These are phyloP conservation scores for Xanthorhoe designata DNA, from an alignment of 2,888 invertebrate species.

Conservation along the genomic window DNA sequence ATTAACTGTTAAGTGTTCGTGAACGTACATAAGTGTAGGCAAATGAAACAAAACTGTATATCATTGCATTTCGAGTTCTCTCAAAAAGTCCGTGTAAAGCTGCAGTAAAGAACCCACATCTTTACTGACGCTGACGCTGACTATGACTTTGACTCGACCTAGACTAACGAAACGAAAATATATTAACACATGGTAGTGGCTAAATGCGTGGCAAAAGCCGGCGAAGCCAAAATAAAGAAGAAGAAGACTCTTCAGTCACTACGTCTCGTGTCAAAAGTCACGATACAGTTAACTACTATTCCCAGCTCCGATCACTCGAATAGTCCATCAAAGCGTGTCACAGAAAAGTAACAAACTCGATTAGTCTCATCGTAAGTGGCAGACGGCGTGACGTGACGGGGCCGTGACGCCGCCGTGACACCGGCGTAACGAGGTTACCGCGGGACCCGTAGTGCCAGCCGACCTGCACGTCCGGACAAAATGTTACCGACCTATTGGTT, in stretches of 20 bases:
- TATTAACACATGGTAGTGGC: too few species aligned
- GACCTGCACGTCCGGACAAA: not conserved
- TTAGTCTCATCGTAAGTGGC: conserved; percentile 26
- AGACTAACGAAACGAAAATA: too few species aligned
- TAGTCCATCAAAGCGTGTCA: conserved; percentile 18
- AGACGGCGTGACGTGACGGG: conserved; percentile 25
- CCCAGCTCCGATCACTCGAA: not conserved
- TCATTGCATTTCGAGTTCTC: too few species aligned
- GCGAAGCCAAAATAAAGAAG: too few species aligned
- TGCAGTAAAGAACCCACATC: too few species aligned
- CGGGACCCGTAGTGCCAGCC: not conserved
- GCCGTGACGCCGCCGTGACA: conserved; percentile 19
- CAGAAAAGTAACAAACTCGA: conserved; percentile 25
- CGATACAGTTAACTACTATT: not conserved
- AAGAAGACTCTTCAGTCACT: not conserved
- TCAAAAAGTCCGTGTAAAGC: too few species aligned
- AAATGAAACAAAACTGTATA: too few species aligned
- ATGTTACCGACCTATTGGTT: not conserved
- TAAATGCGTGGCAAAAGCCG: too few species aligned
- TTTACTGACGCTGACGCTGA: too few species aligned
- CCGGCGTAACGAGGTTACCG: conserved; percentile 36
- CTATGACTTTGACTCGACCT: too few species aligned
- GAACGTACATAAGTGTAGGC: too few species aligned
- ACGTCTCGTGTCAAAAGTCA: not conserved
- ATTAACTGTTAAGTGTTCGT: too few species aligned